Percentiles rank a stretch among this genome's conserved stretches.
phyloP scores from a whole-genome alignment of 53 echinoderm and acorn worm genomes.

The Antedon mediterranea region DNA sequence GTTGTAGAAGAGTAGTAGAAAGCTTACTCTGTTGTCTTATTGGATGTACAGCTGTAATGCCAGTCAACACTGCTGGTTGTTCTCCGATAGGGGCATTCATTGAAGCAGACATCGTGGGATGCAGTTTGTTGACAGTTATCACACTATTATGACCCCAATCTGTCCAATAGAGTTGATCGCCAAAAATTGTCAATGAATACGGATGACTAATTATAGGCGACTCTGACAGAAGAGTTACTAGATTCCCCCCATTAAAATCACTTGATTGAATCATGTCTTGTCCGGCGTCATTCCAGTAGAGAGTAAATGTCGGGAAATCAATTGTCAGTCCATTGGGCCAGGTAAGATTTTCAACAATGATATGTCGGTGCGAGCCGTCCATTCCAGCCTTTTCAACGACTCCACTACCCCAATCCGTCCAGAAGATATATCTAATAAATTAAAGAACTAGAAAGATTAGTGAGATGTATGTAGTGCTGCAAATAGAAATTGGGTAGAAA shows the following conservation, averaged over 20 bases:
- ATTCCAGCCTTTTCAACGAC: conserved; percentile 76
- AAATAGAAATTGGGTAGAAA: no score
- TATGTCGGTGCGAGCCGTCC: conserved; percentile 29
- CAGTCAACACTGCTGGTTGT: neutral
- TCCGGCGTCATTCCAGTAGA: conserved; percentile 86
- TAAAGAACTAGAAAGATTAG: no score
- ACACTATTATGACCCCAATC: conserved; percentile 61
- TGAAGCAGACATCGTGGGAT: neutral
- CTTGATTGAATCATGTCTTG: conserved; percentile 46
- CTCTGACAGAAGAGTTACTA: neutral
- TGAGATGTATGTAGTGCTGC: no score
- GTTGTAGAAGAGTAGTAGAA: no score
- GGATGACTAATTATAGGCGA: conserved; percentile 43
- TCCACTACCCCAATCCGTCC: conserved; percentile 79
- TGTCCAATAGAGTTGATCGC: conserved; percentile 82
- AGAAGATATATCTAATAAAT: conserved; percentile 53
- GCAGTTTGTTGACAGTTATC: conserved; percentile 46
- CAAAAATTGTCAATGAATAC: conserved; percentile 70
- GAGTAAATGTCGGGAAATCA: conserved; percentile 46
- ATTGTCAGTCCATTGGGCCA: conserved; percentile 97
- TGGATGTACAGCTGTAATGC: neutral
- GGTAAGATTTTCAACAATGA: conserved; percentile 32
- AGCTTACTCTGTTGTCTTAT: neutral
- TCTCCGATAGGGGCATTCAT: neutral
- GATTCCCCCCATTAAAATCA: conserved; percentile 46